Conservation (phyloP, 2,113 vertebrate species). For the Carettochelys insculpta region DNA sequence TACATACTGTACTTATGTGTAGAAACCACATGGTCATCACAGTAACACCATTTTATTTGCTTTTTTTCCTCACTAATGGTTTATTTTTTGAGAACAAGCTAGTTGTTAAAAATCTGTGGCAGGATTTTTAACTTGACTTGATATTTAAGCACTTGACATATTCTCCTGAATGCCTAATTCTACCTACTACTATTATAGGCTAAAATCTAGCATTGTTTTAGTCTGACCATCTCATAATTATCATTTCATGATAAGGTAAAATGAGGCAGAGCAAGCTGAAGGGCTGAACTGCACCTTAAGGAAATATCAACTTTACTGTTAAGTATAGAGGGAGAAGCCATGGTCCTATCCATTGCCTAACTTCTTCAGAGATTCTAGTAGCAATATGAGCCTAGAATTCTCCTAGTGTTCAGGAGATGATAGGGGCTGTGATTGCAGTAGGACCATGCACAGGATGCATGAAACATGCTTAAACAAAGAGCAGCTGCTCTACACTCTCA, state of each 20-base stretch:
- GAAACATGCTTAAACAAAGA: not conserved
- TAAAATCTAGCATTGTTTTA: not conserved
- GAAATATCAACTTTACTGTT: not conserved
- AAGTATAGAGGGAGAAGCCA: not conserved
- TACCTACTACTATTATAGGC: not conserved
- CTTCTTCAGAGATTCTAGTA: not conserved
- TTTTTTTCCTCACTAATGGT: not conserved
- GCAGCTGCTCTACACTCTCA: not conserved
- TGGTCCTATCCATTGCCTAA: not conserved
- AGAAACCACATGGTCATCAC: conserved; percentile 14
- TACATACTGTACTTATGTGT: conserved; percentile 49
- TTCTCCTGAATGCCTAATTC: not conserved
- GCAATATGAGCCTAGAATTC: not conserved
- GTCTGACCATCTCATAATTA: not conserved
- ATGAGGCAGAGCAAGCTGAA: not conserved
- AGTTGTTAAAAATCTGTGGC: not conserved
- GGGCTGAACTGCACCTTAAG: not conserved
- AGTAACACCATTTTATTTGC: conserved; percentile 7
- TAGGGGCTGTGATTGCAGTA: not conserved
- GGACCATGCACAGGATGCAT: not conserved
- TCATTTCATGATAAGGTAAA: not conserved
- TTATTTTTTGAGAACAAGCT: not conserved
- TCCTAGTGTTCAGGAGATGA: not conserved
- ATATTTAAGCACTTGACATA: not conserved
- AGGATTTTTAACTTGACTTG: not conserved